Conservation (phyloP, 1,140 invertebrate genomes). For the Muscidifurax raptorellus region DNA sequence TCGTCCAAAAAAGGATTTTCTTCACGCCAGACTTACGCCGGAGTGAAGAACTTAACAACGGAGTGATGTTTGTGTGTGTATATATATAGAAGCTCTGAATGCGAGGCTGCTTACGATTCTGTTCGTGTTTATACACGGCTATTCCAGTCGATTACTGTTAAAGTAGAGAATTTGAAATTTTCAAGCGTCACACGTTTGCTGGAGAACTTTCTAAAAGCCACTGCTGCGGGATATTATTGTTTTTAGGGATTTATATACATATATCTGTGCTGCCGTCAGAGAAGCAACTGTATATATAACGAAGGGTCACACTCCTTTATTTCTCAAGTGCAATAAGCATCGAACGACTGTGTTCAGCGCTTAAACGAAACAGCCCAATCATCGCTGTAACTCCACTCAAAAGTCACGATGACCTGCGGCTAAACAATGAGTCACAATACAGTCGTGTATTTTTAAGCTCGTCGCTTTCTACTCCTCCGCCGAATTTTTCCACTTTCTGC, state of each 20-base stretch:
- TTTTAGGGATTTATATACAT: too few species aligned
- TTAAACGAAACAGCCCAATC: too few species aligned
- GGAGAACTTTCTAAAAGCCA: neutral
- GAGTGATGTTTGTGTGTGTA: constrained; percentile 7
- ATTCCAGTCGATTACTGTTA: constrained; percentile 11
- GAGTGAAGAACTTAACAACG: neutral
- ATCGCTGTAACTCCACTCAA: too few species aligned
- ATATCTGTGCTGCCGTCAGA: too few species aligned
- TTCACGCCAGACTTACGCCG: neutral
- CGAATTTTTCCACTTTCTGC: neutral
- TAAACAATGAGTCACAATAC: neutral
- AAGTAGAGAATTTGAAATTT: neutral
- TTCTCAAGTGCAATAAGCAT: too few species aligned
- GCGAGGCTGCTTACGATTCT: neutral
- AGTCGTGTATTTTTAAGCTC: neutral
- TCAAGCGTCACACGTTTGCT: neutral
- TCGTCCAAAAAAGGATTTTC: constrained; percentile 44
- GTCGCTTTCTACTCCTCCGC: neutral
- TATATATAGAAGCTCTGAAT: neutral
- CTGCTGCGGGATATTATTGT: too few species aligned
- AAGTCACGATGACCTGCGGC: neutral
- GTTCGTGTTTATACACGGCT: neutral
- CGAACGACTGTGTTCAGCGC: too few species aligned
- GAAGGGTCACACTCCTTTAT: too few species aligned
- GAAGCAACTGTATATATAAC: too few species aligned